Percentiles rank a stretch among this genome's conserved stretches.
phyloP scores from a whole-genome alignment of 2,797 vertebrate species.

The Girardinus metallicus region DNA sequence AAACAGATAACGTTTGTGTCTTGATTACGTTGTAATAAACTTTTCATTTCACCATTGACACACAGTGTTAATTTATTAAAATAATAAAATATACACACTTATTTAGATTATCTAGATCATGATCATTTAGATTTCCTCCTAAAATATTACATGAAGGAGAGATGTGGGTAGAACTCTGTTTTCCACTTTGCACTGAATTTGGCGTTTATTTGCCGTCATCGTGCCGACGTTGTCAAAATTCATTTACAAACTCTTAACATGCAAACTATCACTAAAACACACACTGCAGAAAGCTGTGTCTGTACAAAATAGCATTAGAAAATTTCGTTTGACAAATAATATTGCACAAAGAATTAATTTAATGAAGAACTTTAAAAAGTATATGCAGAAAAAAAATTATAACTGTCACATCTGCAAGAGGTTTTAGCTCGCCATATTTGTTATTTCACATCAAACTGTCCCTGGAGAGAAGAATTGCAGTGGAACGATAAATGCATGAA shows the following conservation, averaged over 20 bases:
- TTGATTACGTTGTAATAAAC: neutral
- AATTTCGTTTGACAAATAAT: neutral
- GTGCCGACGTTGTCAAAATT: neutral
- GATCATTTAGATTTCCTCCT: neutral
- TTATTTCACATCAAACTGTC: neutral
- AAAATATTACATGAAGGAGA: neutral
- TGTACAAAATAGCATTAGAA: neutral
- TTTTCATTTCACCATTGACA: neutral
- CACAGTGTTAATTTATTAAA: neutral
- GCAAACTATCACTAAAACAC: neutral
- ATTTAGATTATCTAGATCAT: too few relatives aligned
- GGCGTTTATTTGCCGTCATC: neutral
- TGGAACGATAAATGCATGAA: neutral
- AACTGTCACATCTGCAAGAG: neutral
- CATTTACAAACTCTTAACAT: neutral
- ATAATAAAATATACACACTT: neutral
- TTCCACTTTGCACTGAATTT: neutral
- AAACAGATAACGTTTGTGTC: neutral
- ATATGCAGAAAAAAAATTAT: neutral
- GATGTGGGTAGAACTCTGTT: neutral
- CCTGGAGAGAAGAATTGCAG: neutral
- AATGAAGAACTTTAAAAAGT: neutral
- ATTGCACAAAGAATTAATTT: neutral
- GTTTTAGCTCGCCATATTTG: neutral
- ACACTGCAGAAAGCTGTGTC: neutral